Evolutionary conservation across 2,797 vertebrate species (phyloP), one percentile per base, ranked within the genome.

Genomic region (Meriones psammophilus): DNA sequence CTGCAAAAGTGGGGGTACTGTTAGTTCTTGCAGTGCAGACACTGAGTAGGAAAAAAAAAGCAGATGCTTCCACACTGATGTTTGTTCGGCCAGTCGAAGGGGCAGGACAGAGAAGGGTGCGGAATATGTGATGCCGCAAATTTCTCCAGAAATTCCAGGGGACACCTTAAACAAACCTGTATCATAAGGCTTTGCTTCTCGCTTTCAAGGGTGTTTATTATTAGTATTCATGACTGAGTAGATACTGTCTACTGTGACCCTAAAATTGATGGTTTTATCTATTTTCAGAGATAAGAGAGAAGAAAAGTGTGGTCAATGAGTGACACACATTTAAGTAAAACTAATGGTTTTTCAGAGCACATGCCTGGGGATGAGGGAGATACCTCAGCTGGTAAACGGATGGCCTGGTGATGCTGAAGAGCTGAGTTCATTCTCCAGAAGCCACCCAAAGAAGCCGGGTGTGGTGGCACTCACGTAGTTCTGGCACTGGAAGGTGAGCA

Each of bases 271-370:
- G 33, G 42, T 78, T 77, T 85, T 42, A 60, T 90, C 91, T 69
- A 30, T 60, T 92, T 89, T 94, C n/a, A 86, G 39, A 28, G 14
- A 42, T 77, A 92, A 84, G 74, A 56, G 5, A 85, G 90, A 81
- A 91, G 50, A 69, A 39, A 87, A 86, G 15, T 36, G 76, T 58
- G 30, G 12, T 39, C 86, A 56, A 56, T 74, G 28, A 87, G 56
- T 54, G n/a, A 79, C 68, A 36, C 33, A 42, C n/a, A 39, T 73
- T 33, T 77, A 58, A 60, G 58, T 79, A 83, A 88, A 81, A 46
- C 60, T 42, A 64, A 58, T 42, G 12, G 58, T 88, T 94, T 73
- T 92, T 39, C 20, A 64, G 42, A 68, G 62, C 8, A 5, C 28
- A 20, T 62, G 36, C 66, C 17, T 26, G 14, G 84, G 46, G 46